Conservation (phyloP, 2,888 invertebrate genomes). For the Eremobia ochroleuca region DNA sequence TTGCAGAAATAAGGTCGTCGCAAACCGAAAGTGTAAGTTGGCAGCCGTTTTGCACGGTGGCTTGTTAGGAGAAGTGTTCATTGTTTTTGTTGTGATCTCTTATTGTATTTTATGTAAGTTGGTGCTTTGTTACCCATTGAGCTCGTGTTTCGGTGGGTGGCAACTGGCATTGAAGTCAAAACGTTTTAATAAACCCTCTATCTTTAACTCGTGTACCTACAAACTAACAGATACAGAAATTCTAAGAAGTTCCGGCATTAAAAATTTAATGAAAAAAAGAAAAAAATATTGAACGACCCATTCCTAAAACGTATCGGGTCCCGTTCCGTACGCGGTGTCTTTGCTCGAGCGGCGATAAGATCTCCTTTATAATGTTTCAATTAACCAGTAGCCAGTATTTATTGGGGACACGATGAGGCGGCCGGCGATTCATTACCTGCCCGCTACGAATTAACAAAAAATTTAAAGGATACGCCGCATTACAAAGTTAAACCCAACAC, state of each 20-base stretch:
- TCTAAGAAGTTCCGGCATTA: conserved; percentile 71
- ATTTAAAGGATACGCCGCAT: conserved; percentile 77
- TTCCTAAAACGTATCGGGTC: conserved; percentile 78
- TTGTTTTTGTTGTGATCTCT: conserved; percentile 81
- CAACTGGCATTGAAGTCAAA: conserved; percentile 49
- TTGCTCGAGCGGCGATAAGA: conserved; percentile 83
- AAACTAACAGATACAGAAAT: conserved; percentile 66
- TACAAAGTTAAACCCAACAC: conserved; percentile 71
- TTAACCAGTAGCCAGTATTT: conserved; percentile 90
- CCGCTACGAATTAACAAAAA: conserved; percentile 77
- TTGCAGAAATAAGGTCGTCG: conserved; percentile 46
- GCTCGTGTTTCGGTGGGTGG: conserved; percentile 78
- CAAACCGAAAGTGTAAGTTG: conserved; percentile 57
- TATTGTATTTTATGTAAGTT: conserved; percentile 76
- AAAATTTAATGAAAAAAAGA: conserved; percentile 66
- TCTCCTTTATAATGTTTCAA: conserved; percentile 90
- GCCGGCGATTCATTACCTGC: conserved; percentile 85
- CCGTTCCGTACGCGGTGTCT: conserved; percentile 81
- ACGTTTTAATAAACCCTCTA: conserved; percentile 56
- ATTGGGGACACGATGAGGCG: conserved; percentile 82
- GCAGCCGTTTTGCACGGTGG: conserved; percentile 79
- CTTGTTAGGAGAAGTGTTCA: conserved; percentile 84
- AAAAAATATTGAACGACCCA: conserved; percentile 73
- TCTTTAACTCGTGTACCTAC: conserved; percentile 61
- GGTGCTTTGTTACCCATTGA: conserved; percentile 77